phyloP scores from a whole-genome alignment of 2,888 invertebrate genomes.

The Colletes collaris region DNA sequence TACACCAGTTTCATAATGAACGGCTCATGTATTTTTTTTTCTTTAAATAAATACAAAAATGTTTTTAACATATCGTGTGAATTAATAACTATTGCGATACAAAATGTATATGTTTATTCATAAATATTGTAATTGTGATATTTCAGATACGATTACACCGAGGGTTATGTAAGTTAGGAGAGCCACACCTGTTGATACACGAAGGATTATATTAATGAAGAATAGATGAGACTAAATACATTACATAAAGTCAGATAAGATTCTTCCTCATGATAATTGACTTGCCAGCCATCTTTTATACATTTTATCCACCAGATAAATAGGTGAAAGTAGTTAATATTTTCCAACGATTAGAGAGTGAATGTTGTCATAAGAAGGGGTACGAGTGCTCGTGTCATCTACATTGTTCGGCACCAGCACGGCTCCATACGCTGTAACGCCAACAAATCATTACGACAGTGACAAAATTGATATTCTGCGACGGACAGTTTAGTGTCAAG shows the following conservation, averaged over 20 bases:
- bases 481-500: constrained; percentile 78
- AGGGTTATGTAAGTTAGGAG: constrained; percentile 81
- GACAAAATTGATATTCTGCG: constrained; percentile 71
- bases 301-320: constrained; percentile 81
- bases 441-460: constrained; percentile 72
- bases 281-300: constrained; percentile 83
- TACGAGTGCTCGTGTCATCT: constrained; percentile 66
- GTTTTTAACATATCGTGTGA: too few species aligned
- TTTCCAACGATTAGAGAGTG: constrained; percentile 82
- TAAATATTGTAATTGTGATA: constrained; percentile 16
- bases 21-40: too few species aligned
- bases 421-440: constrained; percentile 68
- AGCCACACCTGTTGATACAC: constrained; percentile 75
- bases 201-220: constrained; percentile 74
- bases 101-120: too few species aligned
- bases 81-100: too few species aligned
- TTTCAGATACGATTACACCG: constrained; percentile 80
- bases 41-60: too few species aligned
- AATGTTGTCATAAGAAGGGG: constrained; percentile 64
- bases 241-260: constrained; percentile 78
- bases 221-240: constrained; percentile 73
- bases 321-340: constrained; percentile 82
- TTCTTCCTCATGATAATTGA: constrained; percentile 81
- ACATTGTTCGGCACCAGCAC: constrained; percentile 63
- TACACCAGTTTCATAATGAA: too few species aligned